Evolutionary conservation across 1,140 invertebrate genomes (phyloP).

Genomic region (Leptinotarsa lineolata): DNA sequence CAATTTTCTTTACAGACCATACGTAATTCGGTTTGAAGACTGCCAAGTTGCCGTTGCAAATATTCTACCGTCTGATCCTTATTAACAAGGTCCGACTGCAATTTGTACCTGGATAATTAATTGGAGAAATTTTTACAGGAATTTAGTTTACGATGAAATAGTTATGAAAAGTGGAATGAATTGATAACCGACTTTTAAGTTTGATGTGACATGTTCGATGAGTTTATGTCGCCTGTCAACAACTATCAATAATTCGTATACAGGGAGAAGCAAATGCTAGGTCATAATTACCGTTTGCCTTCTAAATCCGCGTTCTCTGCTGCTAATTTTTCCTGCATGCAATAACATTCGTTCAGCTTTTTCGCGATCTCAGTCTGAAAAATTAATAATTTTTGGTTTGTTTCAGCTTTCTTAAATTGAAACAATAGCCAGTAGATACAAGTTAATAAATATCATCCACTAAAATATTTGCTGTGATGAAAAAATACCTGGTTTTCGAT

Average conservation of each 20-base stretch:
- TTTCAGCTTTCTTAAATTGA: slow-evolving; percentile 26
- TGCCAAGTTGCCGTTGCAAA: slow-evolving; percentile 57
- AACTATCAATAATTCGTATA: not conserved
- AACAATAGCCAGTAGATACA: slow-evolving; percentile 12
- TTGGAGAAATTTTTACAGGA: not conserved
- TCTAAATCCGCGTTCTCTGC: slow-evolving; percentile 66
- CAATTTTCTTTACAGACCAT: slow-evolving; percentile 50
- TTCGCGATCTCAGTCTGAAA: slow-evolving; percentile 48
- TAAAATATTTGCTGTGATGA: no score
- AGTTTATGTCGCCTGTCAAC: slow-evolving; percentile 14
- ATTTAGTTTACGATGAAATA: not conserved
- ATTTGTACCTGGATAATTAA: slow-evolving; percentile 56
- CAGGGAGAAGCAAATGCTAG: not conserved
- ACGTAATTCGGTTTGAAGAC: slow-evolving; percentile 57
- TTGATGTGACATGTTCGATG: slow-evolving; percentile 6
- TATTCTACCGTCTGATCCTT: slow-evolving; percentile 58
- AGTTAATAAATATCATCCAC: not conserved
- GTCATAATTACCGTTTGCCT: slow-evolving; percentile 58
- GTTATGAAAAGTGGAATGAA: no score
- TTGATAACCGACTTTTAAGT: not conserved
- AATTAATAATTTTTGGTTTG: not conserved
- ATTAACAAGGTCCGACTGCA: slow-evolving; percentile 59
- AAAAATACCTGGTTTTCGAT: no score
- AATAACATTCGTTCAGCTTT: slow-evolving; percentile 63
- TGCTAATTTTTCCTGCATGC: slow-evolving; percentile 66